A percentile compares a stretch with the other conserved stretches of the same genome.
phyloP scores from a whole-genome alignment of 2,888 invertebrate genomes.

The Acronicta psi region DNA sequence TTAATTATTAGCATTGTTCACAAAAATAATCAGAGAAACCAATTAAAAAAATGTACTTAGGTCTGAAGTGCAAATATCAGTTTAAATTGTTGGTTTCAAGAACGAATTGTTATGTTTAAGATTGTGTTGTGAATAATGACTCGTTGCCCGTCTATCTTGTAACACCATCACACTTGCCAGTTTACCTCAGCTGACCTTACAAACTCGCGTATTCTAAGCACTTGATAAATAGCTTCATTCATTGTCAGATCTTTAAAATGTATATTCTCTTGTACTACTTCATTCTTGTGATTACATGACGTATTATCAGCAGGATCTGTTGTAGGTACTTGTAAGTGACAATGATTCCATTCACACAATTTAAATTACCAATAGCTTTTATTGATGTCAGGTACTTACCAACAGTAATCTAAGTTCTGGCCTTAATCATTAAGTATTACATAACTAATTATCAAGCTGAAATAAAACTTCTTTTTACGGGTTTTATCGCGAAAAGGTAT shows the following conservation, averaged over 20 bases:
- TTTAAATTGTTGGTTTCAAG: conserved; percentile 22
- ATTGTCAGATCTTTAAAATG: conserved; percentile 28
- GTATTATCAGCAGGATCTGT: not conserved
- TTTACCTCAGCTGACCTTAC: conserved; percentile 45
- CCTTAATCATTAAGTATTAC: no score
- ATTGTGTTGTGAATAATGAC: conserved; percentile 43
- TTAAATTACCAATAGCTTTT: no score
- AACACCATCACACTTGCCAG: conserved; percentile 44
- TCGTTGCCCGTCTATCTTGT: conserved; percentile 36
- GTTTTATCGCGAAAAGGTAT: no score
- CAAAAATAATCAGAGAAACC: no score
- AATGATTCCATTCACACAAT: not conserved
- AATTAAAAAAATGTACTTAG: no score
- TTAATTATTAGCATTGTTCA: no score
- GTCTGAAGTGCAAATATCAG: conserved; percentile 15
- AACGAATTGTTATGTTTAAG: conserved; percentile 41
- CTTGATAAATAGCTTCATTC: conserved; percentile 48
- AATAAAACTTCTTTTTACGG: no score
- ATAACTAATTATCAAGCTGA: no score
- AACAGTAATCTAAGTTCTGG: no score
- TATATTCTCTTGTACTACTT: conserved; percentile 25
- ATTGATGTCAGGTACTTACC: no score
- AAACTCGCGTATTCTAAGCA: conserved; percentile 32
- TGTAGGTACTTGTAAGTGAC: not conserved
- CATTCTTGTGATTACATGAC: conserved; percentile 11